Base-by-base conservation (phyloP, 2,797 vertebrate genomes). In the Gambelia wislizenii region DNA sequence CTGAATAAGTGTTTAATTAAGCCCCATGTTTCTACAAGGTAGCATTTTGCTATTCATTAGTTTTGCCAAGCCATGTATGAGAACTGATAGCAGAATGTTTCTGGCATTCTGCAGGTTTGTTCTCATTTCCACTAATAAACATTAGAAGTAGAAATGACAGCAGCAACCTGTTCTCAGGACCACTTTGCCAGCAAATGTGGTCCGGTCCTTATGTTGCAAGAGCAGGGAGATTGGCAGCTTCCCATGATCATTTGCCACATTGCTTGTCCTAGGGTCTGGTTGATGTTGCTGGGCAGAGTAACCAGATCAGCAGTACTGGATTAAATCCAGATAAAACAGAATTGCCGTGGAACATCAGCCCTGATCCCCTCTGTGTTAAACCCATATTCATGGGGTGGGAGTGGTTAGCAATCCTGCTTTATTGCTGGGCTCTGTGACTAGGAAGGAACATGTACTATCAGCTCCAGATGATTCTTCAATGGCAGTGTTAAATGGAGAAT, bases 1-100 rank as follows among this genome's bases (percentile, higher is more conserved):
- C 82, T 49, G 16, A 6, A 33, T 44, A 83, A 70, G 82, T 22
- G 30, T 47, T 83, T 83, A 67, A 83, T 83, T 83, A 67, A 83
- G 59, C 67, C 81, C 39, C 59, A 84, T 47, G 61, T 59, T 59
- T 59, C 56, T 59, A 59, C 56, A 59, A 59, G 20, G 56, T 22
- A 59, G 20, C 56, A 59, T 82, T 83, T 47, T 67, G 81, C 30
- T n/a, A 54, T n/a, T 33, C 47, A 79, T 52, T 52, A 64, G 61
- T 16, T 64, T 42, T 64, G 59, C 36, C 36, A 67, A 67, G 61
- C 22, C 42, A 83, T 44, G 36, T 83, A 47, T 67, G 42, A 83
- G 61, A 13, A 61, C 30, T 61, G n/a, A 44, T 61, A 14, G 25
- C 79, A 61, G 54, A 42, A 14, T 33, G 61, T 3, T 47, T 67